Evolutionary conservation across 2,113 vertebrate genomes (phyloP).

Genomic region (Cranoglanis bouderius): DNA sequence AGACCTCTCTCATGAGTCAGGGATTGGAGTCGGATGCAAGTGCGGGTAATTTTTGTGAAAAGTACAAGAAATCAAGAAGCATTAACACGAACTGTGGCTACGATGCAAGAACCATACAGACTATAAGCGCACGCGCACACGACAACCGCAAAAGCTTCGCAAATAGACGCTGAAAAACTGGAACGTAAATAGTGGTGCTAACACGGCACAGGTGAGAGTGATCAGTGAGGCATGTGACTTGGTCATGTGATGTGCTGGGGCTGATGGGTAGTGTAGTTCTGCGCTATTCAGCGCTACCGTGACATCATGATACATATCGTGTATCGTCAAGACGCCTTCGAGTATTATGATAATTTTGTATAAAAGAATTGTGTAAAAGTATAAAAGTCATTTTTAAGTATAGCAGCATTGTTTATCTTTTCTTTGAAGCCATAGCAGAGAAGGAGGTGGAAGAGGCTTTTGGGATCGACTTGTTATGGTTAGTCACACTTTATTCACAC

Average conservation of each 20-base stretch:
- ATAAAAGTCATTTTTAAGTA: too few relatives aligned
- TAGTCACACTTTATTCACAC: neutral
- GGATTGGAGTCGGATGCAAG: too few relatives aligned
- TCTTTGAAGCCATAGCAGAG: neutral
- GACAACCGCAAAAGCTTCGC: too few relatives aligned
- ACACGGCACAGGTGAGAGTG: neutral
- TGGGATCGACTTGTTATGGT: neutral
- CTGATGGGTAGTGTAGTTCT: neutral
- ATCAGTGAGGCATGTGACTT: neutral
- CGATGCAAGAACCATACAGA: too few relatives aligned
- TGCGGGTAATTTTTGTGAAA: too few relatives aligned
- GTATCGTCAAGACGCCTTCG: too few relatives aligned
- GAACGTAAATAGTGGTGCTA: neutral
- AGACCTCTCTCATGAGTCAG: too few relatives aligned
- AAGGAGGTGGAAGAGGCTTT: neutral
- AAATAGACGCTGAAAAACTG: neutral
- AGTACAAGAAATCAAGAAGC: too few relatives aligned
- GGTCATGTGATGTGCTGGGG: neutral
- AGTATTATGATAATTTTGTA: neutral
- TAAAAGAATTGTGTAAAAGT: too few relatives aligned
- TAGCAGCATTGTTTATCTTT: neutral
- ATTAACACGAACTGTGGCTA: too few relatives aligned
- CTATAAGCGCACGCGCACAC: too few relatives aligned
- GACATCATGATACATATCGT: neutral
- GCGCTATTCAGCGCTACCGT: neutral